Base-by-base conservation (phyloP, 2,113 vertebrate genomes). In the Perognathus longimembris region DNA sequence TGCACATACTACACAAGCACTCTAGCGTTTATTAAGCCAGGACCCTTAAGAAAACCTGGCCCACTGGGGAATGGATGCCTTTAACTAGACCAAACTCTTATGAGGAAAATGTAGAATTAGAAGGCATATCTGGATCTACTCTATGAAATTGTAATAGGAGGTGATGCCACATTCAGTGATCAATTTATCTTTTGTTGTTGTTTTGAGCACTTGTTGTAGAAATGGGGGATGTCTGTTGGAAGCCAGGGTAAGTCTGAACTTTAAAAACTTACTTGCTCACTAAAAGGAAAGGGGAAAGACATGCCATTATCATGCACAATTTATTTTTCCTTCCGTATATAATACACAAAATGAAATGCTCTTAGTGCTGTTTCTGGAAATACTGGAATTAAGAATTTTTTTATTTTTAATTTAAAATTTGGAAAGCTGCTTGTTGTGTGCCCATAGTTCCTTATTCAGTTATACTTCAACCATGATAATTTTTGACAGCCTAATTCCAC, bases 401-500 rank as follows among this genome's bases (percentile, higher is more conserved):
- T 40, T 59, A n/a, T 21, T 9, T 30, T 61, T 59, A 15, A 21
- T 26, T 30, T 4, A 28, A 26, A 71, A 80, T 34, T 88, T 40
- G 50, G 79, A 92, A 90, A 61, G 7, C 24, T 78, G 75, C 59
- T 38, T 20, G 0, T 45, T 82, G 20, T 36, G 21, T 84, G 59
- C 6, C 74, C 80, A 57, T 77, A 40, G 34, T 76, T 54, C 90
- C 71, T 84, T 93, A 88, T 6, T 38, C 69, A 70, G 0, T 93
- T 90, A 94, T 64, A 64, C 32, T 84, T 80, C 32, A 76, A 88
- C 77, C 66, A 26, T 87, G 90, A 84, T 88, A 20, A 30, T 78
- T 93, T 93, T 69, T 95, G 79, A 86, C 83, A 93, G 15, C 54
- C 75, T 76, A 91, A 92, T 77, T 54, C 75, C 57, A 57, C 14